A percentile compares a stretch with the other conserved stretches of the same genome.
phyloP scores from a whole-genome alignment of 2,113 vertebrate genomes.

The Scalopus aquaticus region DNA sequence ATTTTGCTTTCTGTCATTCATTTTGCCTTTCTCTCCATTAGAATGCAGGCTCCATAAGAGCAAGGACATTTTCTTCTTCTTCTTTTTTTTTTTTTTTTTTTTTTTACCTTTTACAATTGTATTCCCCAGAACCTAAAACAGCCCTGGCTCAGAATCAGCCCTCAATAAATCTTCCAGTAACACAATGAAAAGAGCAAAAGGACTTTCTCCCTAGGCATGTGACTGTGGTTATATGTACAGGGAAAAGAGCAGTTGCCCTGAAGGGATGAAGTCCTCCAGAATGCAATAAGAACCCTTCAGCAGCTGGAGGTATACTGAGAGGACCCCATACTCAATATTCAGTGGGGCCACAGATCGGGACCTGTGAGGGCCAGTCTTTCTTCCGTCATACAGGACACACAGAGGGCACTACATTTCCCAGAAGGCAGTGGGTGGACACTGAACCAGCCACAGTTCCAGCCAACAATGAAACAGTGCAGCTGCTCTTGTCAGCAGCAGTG shows the following conservation, averaged over 20 bases:
- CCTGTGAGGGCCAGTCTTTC: background rate
- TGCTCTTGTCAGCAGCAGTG: background rate
- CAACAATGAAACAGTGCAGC: background rate
- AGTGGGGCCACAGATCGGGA: background rate
- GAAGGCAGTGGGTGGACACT: background rate
- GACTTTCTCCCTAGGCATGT: background rate
- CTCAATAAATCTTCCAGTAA: background rate
- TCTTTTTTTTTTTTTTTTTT: background rate
- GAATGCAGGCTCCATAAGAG: background rate
- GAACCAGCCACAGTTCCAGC: background rate
- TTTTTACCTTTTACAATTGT: background rate
- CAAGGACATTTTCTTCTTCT: background rate
- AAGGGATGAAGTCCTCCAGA: background rate
- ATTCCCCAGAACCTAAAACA: constrained; percentile 2
- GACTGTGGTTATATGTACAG: background rate
- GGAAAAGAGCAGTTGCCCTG: background rate
- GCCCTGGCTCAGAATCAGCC: background rate
- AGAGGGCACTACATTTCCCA: background rate
- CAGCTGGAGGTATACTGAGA: background rate
- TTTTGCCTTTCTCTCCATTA: constrained; percentile 28
- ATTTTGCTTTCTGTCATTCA: background rate
- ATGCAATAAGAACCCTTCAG: background rate
- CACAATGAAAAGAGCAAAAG: background rate
- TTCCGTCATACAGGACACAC: background rate
- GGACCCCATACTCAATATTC: background rate